Conservation (phyloP, 1,140 invertebrate genomes). For the Plodia interpunctella region DNA sequence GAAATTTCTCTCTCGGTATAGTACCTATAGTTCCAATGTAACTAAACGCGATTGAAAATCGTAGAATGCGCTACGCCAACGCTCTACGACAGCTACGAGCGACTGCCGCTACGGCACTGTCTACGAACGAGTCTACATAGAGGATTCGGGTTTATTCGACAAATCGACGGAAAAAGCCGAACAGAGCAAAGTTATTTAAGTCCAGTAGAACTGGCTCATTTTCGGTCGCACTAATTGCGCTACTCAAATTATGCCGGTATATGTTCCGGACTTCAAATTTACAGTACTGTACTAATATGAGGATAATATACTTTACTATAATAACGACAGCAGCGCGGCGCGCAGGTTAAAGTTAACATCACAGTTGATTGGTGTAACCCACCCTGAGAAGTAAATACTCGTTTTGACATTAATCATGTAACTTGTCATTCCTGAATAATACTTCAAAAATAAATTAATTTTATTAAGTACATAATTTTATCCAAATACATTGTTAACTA, state of each 20-base stretch:
- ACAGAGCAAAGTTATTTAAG: constrained; percentile 48
- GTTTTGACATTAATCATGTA: too few species aligned
- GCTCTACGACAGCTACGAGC: constrained; percentile 51
- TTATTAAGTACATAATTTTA: too few species aligned
- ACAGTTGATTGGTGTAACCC: too few species aligned
- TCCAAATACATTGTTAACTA: too few species aligned
- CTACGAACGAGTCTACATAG: constrained; percentile 44
- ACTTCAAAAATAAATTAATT: too few species aligned
- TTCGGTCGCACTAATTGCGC: constrained; percentile 19
- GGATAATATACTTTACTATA: neutral
- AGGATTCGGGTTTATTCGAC: constrained; percentile 51
- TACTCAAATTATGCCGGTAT: constrained; percentile 18
- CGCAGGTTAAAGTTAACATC: too few species aligned
- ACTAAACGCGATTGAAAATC: constrained; percentile 2
- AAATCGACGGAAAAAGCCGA: constrained; percentile 52
- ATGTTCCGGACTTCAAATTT: constrained; percentile 2
- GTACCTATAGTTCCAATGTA: neutral
- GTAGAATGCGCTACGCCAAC: constrained; percentile 31
- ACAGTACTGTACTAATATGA: neutral
- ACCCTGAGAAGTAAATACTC: too few species aligned
- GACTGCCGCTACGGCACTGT: constrained; percentile 58
- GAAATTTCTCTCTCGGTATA: neutral
- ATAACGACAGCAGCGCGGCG: too few species aligned
- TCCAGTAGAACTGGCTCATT: constrained; percentile 23
- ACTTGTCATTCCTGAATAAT: too few species aligned